Base-by-base conservation (phyloP, 2,113 vertebrate genomes). In the Microtus montanus region DNA sequence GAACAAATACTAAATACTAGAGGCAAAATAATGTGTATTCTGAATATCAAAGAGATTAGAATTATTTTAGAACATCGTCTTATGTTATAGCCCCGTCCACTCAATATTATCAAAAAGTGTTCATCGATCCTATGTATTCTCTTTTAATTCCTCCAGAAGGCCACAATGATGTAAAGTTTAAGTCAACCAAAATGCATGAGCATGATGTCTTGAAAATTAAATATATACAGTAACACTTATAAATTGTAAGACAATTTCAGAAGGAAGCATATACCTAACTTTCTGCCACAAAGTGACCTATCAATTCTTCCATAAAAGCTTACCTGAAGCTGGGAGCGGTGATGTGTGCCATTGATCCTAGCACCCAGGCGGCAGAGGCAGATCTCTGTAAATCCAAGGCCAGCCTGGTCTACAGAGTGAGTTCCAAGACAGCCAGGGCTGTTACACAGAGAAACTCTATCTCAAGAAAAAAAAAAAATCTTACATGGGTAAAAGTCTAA, bases 191-290 rank as follows among this genome's bases (percentile, higher is more conserved):
- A 93, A 75, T 89, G 35, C 44, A 47, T 92, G 38, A 79, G 89
- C 92, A 54, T 83, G 41, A 93, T 66, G 22, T 83, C 95, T 96
- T 87, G 12, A 92, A 97, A 95, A 91, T 88, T 89, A 96, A 95
- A 92, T 68, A 93, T 49, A 44, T 73, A 94, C 90, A 95, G 26
- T 47, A 90, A 83, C 33, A 87, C 33, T 87, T 96, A 47, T 87
- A 96, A 97, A 91, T 94, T 93, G 90, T 89, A 44, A 92, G 26
- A 84, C 63, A 92, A 73, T 91, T 97, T 91, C 74, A 89, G 41
- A 80, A 95, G 92, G n/a, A 91, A 86, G 28, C 75, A 70, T 4
- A n/a, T 77, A 49, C 12, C 61, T 92, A 41, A 24, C 41, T 89
- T 89, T 95, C 54, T 61, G 14, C 47, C 58, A 77, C 90, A 74